Conservation (phyloP, 1,140 invertebrate species). For the Pemphigus obesinymphae region DNA sequence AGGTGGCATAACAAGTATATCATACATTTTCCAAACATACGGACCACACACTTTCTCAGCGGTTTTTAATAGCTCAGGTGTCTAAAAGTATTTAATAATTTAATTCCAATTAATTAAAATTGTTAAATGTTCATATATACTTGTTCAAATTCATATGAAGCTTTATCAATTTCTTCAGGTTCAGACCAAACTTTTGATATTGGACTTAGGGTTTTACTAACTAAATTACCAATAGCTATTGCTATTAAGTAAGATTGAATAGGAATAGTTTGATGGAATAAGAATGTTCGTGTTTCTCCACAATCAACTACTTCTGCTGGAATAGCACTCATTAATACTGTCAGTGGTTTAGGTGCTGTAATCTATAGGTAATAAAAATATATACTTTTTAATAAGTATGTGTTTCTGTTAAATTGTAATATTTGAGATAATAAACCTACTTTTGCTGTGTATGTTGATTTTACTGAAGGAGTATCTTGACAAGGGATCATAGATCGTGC, state of each 20-base stretch:
- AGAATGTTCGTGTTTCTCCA: slow-evolving; percentile 53
- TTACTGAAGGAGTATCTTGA: slow-evolving; percentile 90
- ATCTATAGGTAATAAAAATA: slow-evolving; percentile 59
- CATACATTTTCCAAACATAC: slow-evolving; percentile 83
- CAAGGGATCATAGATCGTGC: slow-evolving; percentile 83
- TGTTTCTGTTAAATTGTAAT: slow-evolving; percentile 43
- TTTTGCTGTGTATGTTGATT: slow-evolving; percentile 77
- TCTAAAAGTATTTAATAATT: slow-evolving; percentile 52
- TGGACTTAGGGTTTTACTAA: slow-evolving; percentile 70
- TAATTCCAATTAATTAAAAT: neutral
- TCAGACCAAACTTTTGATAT: slow-evolving; percentile 85
- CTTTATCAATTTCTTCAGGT: slow-evolving; percentile 73
- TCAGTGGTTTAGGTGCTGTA: slow-evolving; percentile 68
- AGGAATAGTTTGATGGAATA: slow-evolving; percentile 72
- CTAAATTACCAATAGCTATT: slow-evolving; percentile 78
- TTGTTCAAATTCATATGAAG: slow-evolving; percentile 82
- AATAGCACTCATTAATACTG: slow-evolving; percentile 86
- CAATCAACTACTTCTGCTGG: slow-evolving; percentile 46
- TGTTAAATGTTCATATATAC: slow-evolving; percentile 47
- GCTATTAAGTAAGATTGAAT: slow-evolving; percentile 77
- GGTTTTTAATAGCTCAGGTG: slow-evolving; percentile 73
- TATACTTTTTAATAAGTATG: slow-evolving; percentile 42
- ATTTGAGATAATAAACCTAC: slow-evolving; percentile 44
- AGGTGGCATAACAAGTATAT: slow-evolving; percentile 85
- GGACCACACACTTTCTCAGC: slow-evolving; percentile 77